phyloP scores from a whole-genome alignment of 2,888 invertebrate species.

The Archaeoteleia sp. region DNA sequence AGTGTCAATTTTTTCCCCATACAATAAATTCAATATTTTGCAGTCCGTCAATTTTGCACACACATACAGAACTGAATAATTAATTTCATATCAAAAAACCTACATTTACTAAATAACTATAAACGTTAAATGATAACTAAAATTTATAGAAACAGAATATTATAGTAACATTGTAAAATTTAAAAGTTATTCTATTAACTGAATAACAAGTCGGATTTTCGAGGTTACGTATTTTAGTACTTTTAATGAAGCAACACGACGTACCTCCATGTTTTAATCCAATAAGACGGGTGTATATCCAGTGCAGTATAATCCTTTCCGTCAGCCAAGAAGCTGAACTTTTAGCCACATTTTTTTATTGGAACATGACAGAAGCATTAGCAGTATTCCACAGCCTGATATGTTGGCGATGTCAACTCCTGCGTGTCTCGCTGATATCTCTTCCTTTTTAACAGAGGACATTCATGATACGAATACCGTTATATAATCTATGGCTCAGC shows the following conservation, averaged over 20 bases:
- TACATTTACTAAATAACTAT: too few relatives aligned
- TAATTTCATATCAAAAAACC: too few relatives aligned
- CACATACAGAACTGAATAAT: too few relatives aligned
- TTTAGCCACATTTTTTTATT: constrained; percentile 16
- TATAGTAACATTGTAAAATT: too few relatives aligned
- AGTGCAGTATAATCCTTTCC: not conserved
- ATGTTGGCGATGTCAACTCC: constrained; percentile 30
- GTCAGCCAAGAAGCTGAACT: not conserved
- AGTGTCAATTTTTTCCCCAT: too few relatives aligned
- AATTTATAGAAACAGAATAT: too few relatives aligned
- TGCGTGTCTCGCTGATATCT: constrained; percentile 36
- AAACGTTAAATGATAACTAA: too few relatives aligned
- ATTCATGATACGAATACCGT: constrained; percentile 33
- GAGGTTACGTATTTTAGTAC: not conserved
- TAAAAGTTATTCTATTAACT: too few relatives aligned
- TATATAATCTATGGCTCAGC: constrained; percentile 42
- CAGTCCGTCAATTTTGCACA: too few relatives aligned
- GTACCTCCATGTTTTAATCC: constrained; percentile 16
- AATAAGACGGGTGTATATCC: not conserved
- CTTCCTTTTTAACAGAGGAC: constrained; percentile 22
- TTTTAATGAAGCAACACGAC: not conserved
- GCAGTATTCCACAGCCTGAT: constrained; percentile 7
- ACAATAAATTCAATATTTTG: too few relatives aligned
- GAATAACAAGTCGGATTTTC: too few relatives aligned
- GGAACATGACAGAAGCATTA: constrained; percentile 11